phyloP scores from a whole-genome alignment of 1,140 invertebrate species.

The Eumaeus atala region DNA sequence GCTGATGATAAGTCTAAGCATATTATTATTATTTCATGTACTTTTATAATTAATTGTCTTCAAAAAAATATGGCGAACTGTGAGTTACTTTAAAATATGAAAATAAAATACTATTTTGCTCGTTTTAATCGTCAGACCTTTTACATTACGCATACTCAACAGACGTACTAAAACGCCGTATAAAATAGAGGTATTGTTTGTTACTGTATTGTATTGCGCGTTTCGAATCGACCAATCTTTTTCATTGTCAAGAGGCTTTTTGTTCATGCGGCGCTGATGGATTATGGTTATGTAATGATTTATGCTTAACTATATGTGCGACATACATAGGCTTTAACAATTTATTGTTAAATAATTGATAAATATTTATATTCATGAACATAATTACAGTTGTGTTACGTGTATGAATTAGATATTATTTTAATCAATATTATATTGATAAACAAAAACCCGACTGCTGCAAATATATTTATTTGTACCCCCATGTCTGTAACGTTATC shows the following conservation, averaged over 20 bases:
- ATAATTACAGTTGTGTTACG: neutral
- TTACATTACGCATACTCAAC: neutral
- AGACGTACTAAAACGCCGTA: constrained; percentile 12
- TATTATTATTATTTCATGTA: too few species aligned
- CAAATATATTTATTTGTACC: too few species aligned
- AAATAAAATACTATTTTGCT: neutral
- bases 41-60: too few species aligned
- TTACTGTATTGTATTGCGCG: neutral
- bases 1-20: too few species aligned
- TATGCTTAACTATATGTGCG: constrained; percentile 1
- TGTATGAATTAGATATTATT: too few species aligned
- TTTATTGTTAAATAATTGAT: too few species aligned
- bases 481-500: too few species aligned
- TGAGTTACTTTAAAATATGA: too few species aligned
- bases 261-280: constrained; percentile 11
- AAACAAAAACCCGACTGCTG: too few species aligned
- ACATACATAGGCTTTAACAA: neutral
- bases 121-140: neutral
- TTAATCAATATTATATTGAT: too few species aligned
- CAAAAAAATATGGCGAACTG: too few species aligned
- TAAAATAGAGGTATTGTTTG: constrained; percentile 3
- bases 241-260: constrained; percentile 12
- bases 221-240: constrained; percentile 10
- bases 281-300: constrained; percentile 12
- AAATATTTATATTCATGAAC: neutral